These are phyloP conservation scores for Gryon sp. DNA, from an alignment of 1,140 invertebrate genomes.

Conservation along the genomic window DNA sequence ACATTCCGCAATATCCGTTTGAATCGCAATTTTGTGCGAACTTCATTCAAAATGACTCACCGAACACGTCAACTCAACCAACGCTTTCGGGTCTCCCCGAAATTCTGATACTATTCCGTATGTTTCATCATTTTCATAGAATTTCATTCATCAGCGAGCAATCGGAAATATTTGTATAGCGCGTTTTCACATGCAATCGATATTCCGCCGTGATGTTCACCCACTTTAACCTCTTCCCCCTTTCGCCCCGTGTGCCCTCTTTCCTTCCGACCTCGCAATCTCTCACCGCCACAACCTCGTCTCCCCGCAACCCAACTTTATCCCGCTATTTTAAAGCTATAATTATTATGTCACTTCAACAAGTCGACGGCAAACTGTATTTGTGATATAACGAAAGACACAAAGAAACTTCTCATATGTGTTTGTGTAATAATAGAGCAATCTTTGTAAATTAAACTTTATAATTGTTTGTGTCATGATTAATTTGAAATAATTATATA, in stretches of 20 bases:
- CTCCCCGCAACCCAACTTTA: no score
- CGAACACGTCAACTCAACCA: constrained; percentile 41
- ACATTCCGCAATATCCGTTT: constrained; percentile 44
- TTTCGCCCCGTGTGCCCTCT: background rate
- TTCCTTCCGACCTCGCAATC: no score
- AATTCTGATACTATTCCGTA: constrained; percentile 42
- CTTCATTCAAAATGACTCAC: constrained; percentile 50
- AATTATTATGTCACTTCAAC: constrained; percentile 29
- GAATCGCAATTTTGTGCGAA: constrained; percentile 41
- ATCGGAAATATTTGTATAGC: constrained; percentile 43
- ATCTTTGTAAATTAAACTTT: no score
- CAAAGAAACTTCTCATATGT: no score
- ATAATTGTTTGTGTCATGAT: no score
- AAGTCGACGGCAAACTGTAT: background rate
- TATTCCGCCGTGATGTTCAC: constrained; percentile 4
- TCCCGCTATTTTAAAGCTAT: no score
- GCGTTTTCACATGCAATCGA: constrained; percentile 28
- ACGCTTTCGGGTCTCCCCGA: constrained; percentile 41
- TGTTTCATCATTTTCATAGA: constrained; percentile 52
- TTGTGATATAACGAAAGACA: constrained; percentile 1
- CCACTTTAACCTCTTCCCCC: background rate
- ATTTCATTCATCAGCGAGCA: constrained; percentile 51
- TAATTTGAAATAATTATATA: no score
- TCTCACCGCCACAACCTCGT: no score
- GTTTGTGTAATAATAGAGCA: no score